Conservation (phyloP, 2,888 invertebrate genomes). For the Philaethria dido region DNA sequence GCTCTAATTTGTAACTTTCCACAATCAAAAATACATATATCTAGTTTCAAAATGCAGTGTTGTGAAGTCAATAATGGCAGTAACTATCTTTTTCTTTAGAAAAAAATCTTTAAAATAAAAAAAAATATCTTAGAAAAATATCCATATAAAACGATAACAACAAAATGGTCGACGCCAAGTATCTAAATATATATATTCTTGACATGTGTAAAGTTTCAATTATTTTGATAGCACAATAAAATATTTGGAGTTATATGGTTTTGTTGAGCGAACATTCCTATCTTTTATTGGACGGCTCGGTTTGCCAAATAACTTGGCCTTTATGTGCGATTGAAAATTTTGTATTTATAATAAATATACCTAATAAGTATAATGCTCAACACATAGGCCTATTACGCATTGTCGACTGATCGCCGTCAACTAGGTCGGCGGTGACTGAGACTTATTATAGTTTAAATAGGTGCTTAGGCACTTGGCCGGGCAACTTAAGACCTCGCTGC, state of each 20-base stretch:
- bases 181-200: slow-evolving; percentile 1
- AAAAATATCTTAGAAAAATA: too few species aligned
- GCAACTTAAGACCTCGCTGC: too few species aligned
- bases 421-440: too few species aligned
- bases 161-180: background rate
- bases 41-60: background rate
- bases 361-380: too few species aligned
- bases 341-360: slow-evolving; percentile 5
- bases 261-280: slow-evolving; percentile 20
- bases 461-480: too few species aligned
- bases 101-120: too few species aligned
- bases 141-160: background rate
- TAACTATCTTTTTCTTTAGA: background rate
- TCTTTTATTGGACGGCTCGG: slow-evolving; percentile 25
- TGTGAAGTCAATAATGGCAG: background rate
- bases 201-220: slow-evolving; percentile 2
- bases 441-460: too few species aligned
- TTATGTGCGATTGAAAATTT: slow-evolving; percentile 19
- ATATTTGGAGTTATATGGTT: slow-evolving; percentile 30
- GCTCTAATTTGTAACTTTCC: slow-evolving; percentile 42
- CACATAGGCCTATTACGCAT: too few species aligned
- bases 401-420: too few species aligned
- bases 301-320: slow-evolving; percentile 28
- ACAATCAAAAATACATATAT: slow-evolving; percentile 14
- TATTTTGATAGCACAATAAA: slow-evolving; percentile 25